Conservation (phyloP, 2,888 invertebrate genomes). For the Clivina fossor region DNA sequence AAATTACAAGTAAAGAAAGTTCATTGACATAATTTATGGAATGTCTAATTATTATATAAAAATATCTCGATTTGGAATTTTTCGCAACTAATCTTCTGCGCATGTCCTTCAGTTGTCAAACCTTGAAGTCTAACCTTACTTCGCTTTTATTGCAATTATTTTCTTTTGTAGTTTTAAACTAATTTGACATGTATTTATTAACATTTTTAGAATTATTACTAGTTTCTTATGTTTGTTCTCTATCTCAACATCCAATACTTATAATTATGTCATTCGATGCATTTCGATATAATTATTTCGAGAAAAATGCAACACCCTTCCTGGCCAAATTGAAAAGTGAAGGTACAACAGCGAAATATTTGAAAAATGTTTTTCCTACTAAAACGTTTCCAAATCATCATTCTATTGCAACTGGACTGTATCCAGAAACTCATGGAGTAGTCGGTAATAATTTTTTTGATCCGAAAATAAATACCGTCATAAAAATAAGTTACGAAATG, state of each 20-base stretch:
- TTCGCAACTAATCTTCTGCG: too few species aligned
- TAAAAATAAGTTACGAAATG: constrained; percentile 51
- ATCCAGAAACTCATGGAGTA: constrained; percentile 69
- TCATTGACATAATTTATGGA: too few species aligned
- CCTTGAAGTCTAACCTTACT: too few species aligned
- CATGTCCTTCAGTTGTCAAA: too few species aligned
- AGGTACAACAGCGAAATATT: constrained; percentile 61
- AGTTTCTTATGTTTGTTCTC: constrained; percentile 41
- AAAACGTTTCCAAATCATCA: constrained; percentile 78
- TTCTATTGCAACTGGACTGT: constrained; percentile 69
- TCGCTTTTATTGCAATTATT: too few species aligned
- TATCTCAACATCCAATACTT: constrained; percentile 55
- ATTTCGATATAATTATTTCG: constrained; percentile 68
- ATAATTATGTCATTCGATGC: constrained; percentile 71
- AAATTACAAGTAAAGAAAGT: too few species aligned
- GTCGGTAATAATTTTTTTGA: constrained; percentile 65
- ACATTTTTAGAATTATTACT: constrained; percentile 20
- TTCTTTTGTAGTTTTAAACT: too few species aligned
- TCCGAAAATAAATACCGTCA: constrained; percentile 47
- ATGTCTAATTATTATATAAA: too few species aligned
- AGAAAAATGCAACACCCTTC: constrained; percentile 59
- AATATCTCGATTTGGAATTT: too few species aligned
- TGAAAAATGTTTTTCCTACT: constrained; percentile 66
- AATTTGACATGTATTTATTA: constrained; percentile 7
- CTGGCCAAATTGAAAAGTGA: constrained; percentile 58